phyloP scores from a whole-genome alignment of 2,113 vertebrate species.

The Sebastes fasciatus region DNA sequence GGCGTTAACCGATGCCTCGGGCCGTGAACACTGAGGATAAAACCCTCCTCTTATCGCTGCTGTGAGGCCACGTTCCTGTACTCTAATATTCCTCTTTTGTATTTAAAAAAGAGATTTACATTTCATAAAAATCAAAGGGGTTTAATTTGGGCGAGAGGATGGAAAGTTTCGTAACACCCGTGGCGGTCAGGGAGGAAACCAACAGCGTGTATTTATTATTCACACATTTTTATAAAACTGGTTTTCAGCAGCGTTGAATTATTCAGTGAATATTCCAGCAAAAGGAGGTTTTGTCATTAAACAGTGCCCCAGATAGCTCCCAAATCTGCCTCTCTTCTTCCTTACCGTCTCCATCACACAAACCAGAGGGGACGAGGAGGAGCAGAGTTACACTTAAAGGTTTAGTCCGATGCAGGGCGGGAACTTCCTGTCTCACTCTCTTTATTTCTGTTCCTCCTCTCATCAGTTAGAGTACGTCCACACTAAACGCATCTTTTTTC shows the following conservation, averaged over 20 bases:
- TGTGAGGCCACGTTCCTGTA: not conserved
- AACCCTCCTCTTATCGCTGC: not conserved
- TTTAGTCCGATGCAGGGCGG: no score
- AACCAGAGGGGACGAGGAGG: constrained; percentile 10
- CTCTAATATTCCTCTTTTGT: constrained; percentile 27
- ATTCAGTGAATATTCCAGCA: constrained; percentile 82
- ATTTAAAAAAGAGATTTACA: constrained; percentile 19
- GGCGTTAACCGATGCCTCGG: constrained; percentile 41
- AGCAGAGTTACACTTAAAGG: not conserved
- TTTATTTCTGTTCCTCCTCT: constrained; percentile 3
- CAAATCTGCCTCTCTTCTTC: constrained; percentile 5
- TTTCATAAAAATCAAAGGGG: constrained; percentile 37
- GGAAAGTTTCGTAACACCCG: constrained; percentile 36
- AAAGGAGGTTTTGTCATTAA: constrained; percentile 82
- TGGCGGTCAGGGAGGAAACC: constrained; percentile 66
- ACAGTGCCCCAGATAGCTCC: constrained; percentile 67
- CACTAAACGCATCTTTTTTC: not conserved
- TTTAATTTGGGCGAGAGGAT: constrained; percentile 52
- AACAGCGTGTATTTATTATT: constrained; percentile 78
- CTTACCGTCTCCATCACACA: not conserved
- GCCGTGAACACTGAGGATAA: constrained; percentile 1
- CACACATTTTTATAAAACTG: constrained; percentile 75
- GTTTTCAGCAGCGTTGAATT: constrained; percentile 77
- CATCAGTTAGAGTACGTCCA: not conserved
- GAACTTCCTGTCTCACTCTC: not conserved